Conservation (phyloP, 2,888 invertebrate genomes). For the Apomyelois bistriatella region DNA sequence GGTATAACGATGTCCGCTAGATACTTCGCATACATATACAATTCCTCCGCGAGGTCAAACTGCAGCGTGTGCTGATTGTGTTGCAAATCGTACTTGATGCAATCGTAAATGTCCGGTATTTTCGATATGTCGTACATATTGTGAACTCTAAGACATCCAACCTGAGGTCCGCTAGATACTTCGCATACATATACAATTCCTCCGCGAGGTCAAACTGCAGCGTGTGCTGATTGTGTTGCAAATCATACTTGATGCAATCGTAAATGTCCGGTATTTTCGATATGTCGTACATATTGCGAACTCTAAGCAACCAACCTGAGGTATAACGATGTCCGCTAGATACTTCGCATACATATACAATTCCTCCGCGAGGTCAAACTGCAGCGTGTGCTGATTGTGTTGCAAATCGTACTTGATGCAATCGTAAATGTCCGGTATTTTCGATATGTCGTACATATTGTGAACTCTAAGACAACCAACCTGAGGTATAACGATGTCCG, state of each 20-base stretch:
- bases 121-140: too few species aligned
- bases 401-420: conserved; percentile 43
- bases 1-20: conserved; percentile 97
- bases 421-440: conserved; percentile 44
- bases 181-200: conserved; percentile 96
- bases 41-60: too few species aligned
- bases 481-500: conserved; percentile 97
- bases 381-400: conserved; percentile 97
- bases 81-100: too few species aligned
- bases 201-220: conserved; percentile 95
- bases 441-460: conserved; percentile 50
- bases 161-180: conserved; percentile 96
- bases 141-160: too few species aligned
- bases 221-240: conserved; percentile 95
- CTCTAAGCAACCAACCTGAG: conserved; percentile 44
- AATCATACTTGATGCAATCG: too few species aligned
- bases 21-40: too few species aligned
- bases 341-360: conserved; percentile 97
- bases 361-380: conserved; percentile 95
- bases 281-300: conserved; percentile 61
- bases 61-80: too few species aligned
- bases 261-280: conserved; percentile 44
- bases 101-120: too few species aligned
- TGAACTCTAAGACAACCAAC: conserved; percentile 33
- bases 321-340: conserved; percentile 98